Evolutionary conservation across 2,797 vertebrate species (phyloP).

Genomic region (Onychomys torridus): DNA sequence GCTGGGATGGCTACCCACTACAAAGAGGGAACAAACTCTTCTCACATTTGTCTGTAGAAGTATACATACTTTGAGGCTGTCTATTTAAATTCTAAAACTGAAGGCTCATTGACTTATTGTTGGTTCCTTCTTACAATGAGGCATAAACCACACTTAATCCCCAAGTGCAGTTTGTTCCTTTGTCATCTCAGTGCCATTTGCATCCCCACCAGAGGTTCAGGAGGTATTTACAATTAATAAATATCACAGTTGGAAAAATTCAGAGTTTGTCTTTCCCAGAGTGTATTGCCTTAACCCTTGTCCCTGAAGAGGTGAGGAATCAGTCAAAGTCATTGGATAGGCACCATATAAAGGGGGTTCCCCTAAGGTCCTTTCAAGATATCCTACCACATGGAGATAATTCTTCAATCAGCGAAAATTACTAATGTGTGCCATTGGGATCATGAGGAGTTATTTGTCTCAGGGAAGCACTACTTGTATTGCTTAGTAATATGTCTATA

Average conservation of each 20-base stretch:
- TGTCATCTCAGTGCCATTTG: background rate
- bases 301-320: background rate
- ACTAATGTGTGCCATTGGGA: background rate
- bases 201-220: background rate
- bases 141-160: background rate
- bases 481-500: background rate
- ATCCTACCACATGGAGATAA: too few relatives aligned
- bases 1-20: too few relatives aligned
- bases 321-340: background rate
- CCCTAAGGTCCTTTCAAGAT: background rate
- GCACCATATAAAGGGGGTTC: accelerated
- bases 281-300: background rate
- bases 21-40: background rate
- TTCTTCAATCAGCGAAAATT: background rate
- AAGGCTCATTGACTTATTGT: background rate
- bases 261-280: background rate
- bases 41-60: background rate
- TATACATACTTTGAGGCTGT: background rate
- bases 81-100: background rate
- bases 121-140: background rate
- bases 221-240: background rate
- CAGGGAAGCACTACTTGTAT: background rate
- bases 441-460: background rate
- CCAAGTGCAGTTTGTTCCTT: background rate
- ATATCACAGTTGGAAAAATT: background rate